Evolutionary conservation across 2,113 vertebrate genomes (phyloP).

Genomic region (Setophaga kirtlandii): DNA sequence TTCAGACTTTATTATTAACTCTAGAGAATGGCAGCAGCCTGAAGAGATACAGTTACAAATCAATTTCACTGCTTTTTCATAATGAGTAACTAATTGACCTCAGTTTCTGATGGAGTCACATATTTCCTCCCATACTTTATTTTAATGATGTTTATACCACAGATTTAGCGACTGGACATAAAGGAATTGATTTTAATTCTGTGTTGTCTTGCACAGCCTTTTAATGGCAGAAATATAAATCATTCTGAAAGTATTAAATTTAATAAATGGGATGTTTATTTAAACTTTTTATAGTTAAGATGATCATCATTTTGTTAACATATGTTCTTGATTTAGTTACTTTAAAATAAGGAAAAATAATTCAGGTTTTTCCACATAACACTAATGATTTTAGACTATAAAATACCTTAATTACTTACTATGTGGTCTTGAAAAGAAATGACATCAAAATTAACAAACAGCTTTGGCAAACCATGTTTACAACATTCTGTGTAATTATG

Average conservation of each 20-base stretch:
- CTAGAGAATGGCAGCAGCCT: constrained; percentile 60
- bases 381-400: neutral
- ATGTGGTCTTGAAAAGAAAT: neutral
- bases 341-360: neutral
- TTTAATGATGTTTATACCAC: constrained; percentile 67
- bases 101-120: constrained; percentile 69
- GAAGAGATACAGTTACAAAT: constrained; percentile 76
- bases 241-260: constrained; percentile 17
- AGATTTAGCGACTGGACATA: constrained; percentile 55
- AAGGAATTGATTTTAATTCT: constrained; percentile 69
- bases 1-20: constrained; percentile 80
- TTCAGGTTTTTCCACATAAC: neutral
- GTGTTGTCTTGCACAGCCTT: constrained; percentile 22
- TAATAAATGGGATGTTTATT: constrained; percentile 14
- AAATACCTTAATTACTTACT: neutral
- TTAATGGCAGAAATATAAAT: constrained; percentile 60
- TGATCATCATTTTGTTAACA: constrained; percentile 40
- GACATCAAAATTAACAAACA: neutral
- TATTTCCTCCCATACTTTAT: constrained; percentile 71
- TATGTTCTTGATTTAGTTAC: constrained; percentile 5
- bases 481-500: neutral
- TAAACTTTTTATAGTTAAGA: constrained; percentile 41
- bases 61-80: constrained; percentile 74
- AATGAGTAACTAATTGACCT: constrained; percentile 79
- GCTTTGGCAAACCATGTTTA: neutral